Evolutionary conservation across 2,113 vertebrate genomes (phyloP).

Genomic region (Lophotis ruficrista): DNA sequence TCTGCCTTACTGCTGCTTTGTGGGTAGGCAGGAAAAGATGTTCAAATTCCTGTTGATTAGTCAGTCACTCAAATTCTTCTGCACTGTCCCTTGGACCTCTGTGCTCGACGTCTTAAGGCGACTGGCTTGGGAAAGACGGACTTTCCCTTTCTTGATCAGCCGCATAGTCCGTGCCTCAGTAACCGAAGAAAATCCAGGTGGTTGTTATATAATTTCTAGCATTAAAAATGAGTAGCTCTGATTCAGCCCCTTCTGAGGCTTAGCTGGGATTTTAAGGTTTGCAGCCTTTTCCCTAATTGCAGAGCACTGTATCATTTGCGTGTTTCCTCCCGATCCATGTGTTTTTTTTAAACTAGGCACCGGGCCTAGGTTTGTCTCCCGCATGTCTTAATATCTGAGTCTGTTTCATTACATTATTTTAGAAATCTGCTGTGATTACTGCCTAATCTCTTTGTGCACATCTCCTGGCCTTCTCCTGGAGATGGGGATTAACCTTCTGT

Average conservation of each 20-base stretch:
- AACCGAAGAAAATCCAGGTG: neutral
- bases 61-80: neutral
- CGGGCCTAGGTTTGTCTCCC: neutral
- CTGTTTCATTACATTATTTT: neutral
- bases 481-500: neutral
- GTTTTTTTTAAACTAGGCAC: neutral
- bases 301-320: fast-evolving
- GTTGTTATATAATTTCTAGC: neutral
- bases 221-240: neutral
- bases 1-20: neutral
- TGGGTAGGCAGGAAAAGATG: neutral
- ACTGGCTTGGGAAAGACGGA: neutral
- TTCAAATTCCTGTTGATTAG: neutral
- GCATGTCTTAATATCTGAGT: neutral
- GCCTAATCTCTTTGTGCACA: neutral
- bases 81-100: neutral
- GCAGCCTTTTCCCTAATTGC: neutral
- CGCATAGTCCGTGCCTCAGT: neutral
- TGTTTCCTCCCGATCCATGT: neutral
- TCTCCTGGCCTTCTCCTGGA: neutral
- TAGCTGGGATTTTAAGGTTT: neutral
- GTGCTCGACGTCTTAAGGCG: neutral
- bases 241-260: neutral
- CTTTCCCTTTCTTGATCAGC: neutral
- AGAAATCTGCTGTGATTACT: neutral